Base-by-base conservation (phyloP, 2,113 vertebrate species). In the Engystomops pustulosus region DNA sequence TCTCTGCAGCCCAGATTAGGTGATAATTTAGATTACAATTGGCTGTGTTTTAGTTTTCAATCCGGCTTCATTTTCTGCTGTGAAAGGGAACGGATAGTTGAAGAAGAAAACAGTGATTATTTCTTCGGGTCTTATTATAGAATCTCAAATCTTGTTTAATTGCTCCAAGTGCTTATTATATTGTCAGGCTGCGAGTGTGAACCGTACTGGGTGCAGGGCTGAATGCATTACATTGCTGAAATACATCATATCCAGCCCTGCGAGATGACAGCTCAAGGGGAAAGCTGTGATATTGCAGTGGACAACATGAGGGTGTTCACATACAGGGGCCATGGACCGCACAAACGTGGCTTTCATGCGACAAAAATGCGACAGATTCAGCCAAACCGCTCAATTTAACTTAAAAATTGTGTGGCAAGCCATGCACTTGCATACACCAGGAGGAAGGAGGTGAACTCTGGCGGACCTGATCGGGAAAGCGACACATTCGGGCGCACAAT, bases 91-190 rank as follows among this genome's bases (percentile, higher is more conserved):
- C 53, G 47, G 38, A 70, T 53, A 20, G 30, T 10, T n/a, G 27
- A 70, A 53, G 14, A 30, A 49, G 27, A 80, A 81, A 81, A 62
- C 58, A 65, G 34, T 65, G 60, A 65, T 27, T 67, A 27, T 67
- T 53, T 55, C 65, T 58, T 55, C 30, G 4, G 45, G 47, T 47
- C 65, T 69, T 47, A 69, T 67, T 49, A 60, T 69, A 32, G 47
- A 41, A 72, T 81, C n/a, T 81, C 25, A 72, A 81, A 72, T 72
- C 51, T 44, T 27, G 49, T 76, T 8, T 45, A 71, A 62, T 85
- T 74, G 8, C 27, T 85, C 18, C 58, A 49, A 70, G 82, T 83
- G 51, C 69, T 86, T 20, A 84, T 87, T 82, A 47, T 82, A 30
- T 23, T 9, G 3, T 27, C 30, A 85, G 68, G 77, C 15, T 85